These are phyloP conservation scores for Drosophila sproati DNA, from an alignment of 1,140 invertebrate species.

Conservation along the genomic window DNA sequence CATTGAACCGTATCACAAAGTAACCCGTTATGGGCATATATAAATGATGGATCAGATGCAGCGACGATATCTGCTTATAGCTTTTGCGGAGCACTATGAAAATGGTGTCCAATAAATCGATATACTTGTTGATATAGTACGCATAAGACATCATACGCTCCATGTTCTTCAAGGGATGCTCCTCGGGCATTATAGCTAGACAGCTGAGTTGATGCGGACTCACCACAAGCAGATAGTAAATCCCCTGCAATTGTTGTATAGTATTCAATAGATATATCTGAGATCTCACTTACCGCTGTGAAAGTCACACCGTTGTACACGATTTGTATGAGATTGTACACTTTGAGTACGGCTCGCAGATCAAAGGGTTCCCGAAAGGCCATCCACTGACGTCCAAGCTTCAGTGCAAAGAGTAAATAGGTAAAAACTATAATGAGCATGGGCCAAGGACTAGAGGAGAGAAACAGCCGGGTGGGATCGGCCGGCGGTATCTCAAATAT, in stretches of 20 bases:
- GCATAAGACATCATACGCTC: constrained; percentile 29
- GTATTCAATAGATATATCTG: not conserved
- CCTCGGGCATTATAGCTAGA: constrained; percentile 1
- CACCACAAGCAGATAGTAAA: not conserved
- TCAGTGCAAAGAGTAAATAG: constrained; percentile 88
- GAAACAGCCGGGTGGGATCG: constrained; percentile 77
- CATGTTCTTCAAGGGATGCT: constrained; percentile 27
- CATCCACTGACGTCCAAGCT: constrained; percentile 91
- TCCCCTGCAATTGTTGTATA: not conserved
- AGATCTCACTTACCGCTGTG: not conserved
- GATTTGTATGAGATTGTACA: constrained; percentile 91
- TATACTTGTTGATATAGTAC: constrained; percentile 39
- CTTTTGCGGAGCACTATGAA: constrained; percentile 95
- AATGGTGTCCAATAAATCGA: constrained; percentile 89
- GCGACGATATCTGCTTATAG: constrained; percentile 90
- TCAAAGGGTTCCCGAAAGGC: constrained; percentile 91
- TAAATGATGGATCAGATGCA: constrained; percentile 94
- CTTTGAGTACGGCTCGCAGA: constrained; percentile 89
- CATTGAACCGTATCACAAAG: constrained; percentile 14
- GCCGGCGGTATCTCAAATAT: constrained; percentile 12
- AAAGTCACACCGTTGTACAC: constrained; percentile 26
- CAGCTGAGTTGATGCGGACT: constrained; percentile 8
- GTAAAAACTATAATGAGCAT: constrained; percentile 88
- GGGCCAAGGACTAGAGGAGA: constrained; percentile 91
- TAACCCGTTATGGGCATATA: constrained; percentile 54